phyloP scores from a whole-genome alignment of 2,113 vertebrate genomes.

The rabbit (Oryctolagus cuniculus) region DNA sequence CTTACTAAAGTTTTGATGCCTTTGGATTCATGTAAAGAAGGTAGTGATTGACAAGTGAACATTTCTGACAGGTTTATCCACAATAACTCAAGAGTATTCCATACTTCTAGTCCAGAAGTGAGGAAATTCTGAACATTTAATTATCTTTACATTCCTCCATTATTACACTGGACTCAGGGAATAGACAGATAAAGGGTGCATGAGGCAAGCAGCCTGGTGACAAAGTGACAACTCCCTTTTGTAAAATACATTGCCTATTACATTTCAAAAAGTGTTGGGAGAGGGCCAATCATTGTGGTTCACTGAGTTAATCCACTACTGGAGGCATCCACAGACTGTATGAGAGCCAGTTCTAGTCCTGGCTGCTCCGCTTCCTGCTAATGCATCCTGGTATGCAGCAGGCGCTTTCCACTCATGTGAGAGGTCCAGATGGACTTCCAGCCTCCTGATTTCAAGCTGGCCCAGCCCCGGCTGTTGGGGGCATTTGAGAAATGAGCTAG shows the following conservation, averaged over 20 bases:
- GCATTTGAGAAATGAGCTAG: no score
- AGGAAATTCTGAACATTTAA: neutral
- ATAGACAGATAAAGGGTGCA: neutral
- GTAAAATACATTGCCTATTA: neutral
- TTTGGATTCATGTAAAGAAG: neutral
- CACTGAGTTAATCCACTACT: no score
- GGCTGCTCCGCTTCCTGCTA: no score
- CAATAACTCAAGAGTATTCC: neutral
- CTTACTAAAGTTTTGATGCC: neutral
- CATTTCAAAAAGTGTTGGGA: neutral
- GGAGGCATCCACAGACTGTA: no score
- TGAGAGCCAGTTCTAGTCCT: no score
- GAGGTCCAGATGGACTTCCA: no score
- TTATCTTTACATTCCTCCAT: neutral
- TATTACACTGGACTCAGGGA: neutral
- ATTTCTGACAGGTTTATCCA: neutral
- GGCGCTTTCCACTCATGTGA: no score
- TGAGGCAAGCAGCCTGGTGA: neutral
- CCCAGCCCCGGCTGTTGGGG: no score
- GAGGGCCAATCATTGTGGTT: no score
- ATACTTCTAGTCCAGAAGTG: neutral
- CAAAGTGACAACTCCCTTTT: neutral
- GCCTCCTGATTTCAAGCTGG: no score
- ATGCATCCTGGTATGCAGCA: no score
- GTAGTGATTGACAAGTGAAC: neutral